Conservation (phyloP, 2,888 invertebrate genomes). For the Seira musarum region DNA sequence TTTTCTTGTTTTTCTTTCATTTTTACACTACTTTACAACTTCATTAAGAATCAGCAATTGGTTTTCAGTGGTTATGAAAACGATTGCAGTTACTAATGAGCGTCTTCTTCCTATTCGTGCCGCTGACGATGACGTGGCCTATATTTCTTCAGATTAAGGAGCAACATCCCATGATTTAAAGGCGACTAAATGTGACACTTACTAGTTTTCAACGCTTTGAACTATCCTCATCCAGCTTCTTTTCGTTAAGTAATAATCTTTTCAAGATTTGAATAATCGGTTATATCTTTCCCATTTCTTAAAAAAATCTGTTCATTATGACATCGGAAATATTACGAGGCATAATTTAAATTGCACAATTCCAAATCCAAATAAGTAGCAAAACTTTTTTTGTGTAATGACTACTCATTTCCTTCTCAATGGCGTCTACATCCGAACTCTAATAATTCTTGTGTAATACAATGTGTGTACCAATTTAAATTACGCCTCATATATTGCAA, state of each 20-base stretch:
- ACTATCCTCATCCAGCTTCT: too few species aligned
- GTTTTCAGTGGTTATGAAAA: conserved; percentile 6
- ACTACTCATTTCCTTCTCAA: background rate
- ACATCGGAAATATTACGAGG: background rate
- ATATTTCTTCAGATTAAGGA: background rate
- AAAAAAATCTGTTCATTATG: background rate
- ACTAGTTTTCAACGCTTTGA: too few species aligned
- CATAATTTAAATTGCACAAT: background rate
- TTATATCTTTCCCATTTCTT: too few species aligned
- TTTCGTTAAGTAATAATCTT: too few species aligned
- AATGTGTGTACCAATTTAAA: background rate
- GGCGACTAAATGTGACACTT: background rate
- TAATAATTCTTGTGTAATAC: background rate
- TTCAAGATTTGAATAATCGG: too few species aligned
- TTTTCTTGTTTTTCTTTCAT: background rate
- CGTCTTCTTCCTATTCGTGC: background rate
- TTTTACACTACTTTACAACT: conserved; percentile 3
- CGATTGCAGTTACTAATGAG: background rate
- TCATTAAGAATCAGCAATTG: conserved; percentile 12
- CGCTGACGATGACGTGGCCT: background rate
- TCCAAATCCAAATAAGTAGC: too few species aligned
- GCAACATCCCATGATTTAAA: background rate
- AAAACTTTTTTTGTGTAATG: too few species aligned
- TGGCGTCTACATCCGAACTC: background rate
- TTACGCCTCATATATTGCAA: background rate